Base-by-base conservation (phyloP, 2,888 invertebrate genomes). In the Acronicta aceris region DNA sequence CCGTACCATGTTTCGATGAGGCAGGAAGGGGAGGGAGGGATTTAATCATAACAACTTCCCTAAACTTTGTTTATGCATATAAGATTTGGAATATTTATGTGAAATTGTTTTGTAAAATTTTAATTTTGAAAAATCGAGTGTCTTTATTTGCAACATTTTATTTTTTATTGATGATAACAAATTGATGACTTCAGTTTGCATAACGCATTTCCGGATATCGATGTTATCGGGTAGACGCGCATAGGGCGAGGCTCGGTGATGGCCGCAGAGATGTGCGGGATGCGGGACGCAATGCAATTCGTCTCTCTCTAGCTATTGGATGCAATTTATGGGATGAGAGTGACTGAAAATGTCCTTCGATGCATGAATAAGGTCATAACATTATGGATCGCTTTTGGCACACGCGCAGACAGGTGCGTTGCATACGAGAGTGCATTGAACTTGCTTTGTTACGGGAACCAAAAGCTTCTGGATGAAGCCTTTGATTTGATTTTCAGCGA, bases 141-240 rank as follows among this genome's bases (percentile, higher is more conserved):
- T 38, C 1, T 38, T n/a, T 13, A n/a, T 38, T 38, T 6, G n/a
- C 13, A 5, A 13, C 21, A 3, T 21, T 21, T 21, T 21, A 21
- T 21, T n/a, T 38, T 38, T n/a, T n/a, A 5, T 38, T n/a, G 33
- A n/a, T 38, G 38, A 38, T 38, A 6, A 6, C 0, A 25, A 17
- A 10, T 30, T 30, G 17, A 48, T 33, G 7, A 15, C 5, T 25
- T 48, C 2, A 33, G 9, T 47, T 41, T 42, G 17, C 13, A 36
- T 63, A 27, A 16, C 17, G 57, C 33, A 46, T 46, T 49, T 56
- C 27, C 48, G 16, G 17, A 12, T 49, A n/a, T 16, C 10, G n/a
- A 30, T 13, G 3, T 16, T 17, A n/a, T 1, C n/a, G 6, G 13
- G 0, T 2, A 30, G 21, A 9, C 6, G 27, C 27, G 4, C 4